phyloP scores from a whole-genome alignment of 2,888 invertebrate genomes.

The Hirtodrosophila confusa region DNA sequence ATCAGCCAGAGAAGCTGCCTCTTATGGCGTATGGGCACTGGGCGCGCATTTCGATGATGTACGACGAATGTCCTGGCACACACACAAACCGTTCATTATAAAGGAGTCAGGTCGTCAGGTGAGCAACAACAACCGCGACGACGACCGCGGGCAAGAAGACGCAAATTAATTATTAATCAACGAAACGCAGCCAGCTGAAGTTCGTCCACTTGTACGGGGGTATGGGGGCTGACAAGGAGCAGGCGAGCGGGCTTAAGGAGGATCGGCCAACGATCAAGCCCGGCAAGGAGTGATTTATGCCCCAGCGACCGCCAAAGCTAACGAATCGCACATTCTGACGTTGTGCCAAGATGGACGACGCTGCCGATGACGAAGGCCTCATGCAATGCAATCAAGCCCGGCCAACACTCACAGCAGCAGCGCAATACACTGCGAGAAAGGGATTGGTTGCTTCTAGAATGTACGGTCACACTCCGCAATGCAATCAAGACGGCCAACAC shows the following conservation, averaged over 20 bases:
- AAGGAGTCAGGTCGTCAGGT: conserved; percentile 78
- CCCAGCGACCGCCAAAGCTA: conserved; percentile 68
- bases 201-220: neutral
- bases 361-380: conserved; percentile 49
- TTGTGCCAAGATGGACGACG: conserved; percentile 79
- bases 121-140: conserved; percentile 40
- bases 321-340: conserved; percentile 75
- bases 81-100: conserved; percentile 78
- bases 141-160: conserved; percentile 68
- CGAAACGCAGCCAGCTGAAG: conserved; percentile 67
- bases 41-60: conserved; percentile 71
- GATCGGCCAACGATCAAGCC: conserved; percentile 47
- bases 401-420: conserved; percentile 42
- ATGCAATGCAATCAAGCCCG: conserved; percentile 65
- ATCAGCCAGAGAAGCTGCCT: conserved; percentile 51
- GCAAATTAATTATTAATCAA: conserved; percentile 84
- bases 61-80: conserved; percentile 76
- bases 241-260: conserved; percentile 26
- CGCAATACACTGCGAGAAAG: conserved; percentile 31
- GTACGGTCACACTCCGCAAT: too few species aligned
- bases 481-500: too few species aligned
- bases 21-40: conserved; percentile 21
- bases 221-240: conserved; percentile 2
- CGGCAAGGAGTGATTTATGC: conserved; percentile 74
- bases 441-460: too few species aligned